Base-by-base conservation (phyloP, 2,797 vertebrate genomes). In the Sebastes taczanowskii region DNA sequence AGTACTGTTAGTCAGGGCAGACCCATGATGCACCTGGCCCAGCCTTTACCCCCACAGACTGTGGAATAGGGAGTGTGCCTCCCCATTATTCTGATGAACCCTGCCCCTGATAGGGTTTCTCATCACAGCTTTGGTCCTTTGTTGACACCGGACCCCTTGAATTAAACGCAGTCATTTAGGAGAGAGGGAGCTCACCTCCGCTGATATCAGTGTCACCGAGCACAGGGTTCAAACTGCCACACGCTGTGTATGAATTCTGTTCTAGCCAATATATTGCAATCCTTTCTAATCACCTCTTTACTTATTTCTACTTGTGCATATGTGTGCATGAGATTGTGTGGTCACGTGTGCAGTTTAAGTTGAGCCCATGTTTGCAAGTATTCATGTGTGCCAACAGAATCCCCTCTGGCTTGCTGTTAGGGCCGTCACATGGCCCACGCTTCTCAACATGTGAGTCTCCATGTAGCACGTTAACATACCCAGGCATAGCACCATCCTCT, bases 41-140 rank as follows among this genome's bases (percentile, higher is more conserved):
- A 13, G 77, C 78, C 62, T 80, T 80, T 38, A 78, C 82, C 71
- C 82, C 66, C 80, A 10, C 74, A 49, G 64, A 56, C 74, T 73
- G 77, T 61, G 79, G 80, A 73, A 90, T 58, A 77, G 66, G 7
- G 80, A 84, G 74, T 11, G 73, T 71, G 77, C 81, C 65, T 69
- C 71, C 75, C 85, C 92, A 87, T 95, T 94, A 95, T 94, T 88
- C 59, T 87, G 93, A 94, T 95, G 94, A 96, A 93, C 91, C 88
- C 86, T 83, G 86, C 74, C 90, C 91, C 95, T 79, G 93, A 94
- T 95, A 93, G 87, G 85, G 89, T 96, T 95, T 95, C 94, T 88
- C 93, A 89, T 92, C 86, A 73, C 86, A 87, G 88, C 92, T 94
- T 94, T 93, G 18, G 92, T 92, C 85, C 82, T 81, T 61, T 2